Conservation (phyloP, 2,797 vertebrate genomes). For the Gephyroberyx darwinii region DNA sequence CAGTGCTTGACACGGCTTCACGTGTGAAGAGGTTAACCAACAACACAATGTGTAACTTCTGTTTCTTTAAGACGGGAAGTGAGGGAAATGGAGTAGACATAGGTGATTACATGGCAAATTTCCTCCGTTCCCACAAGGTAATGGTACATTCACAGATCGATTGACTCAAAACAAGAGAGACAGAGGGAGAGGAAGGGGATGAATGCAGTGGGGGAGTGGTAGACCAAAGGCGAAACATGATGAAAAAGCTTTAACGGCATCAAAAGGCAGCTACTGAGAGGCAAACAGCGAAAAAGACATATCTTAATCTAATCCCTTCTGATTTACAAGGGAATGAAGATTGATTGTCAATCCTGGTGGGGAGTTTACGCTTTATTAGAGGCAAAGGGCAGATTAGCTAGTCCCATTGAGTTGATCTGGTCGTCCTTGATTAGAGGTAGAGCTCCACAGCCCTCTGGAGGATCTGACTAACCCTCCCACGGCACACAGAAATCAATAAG, state of each 20-base stretch:
- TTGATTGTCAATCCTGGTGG: constrained; percentile 61
- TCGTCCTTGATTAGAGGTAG: constrained; percentile 78
- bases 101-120: constrained; percentile 47
- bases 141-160: constrained; percentile 29
- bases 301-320: constrained; percentile 62
- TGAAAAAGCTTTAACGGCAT: constrained; percentile 43
- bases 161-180: constrained; percentile 28
- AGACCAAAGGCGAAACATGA: constrained; percentile 24
- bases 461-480: constrained; percentile 63
- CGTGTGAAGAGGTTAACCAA: constrained; percentile 9
- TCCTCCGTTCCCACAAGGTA: constrained; percentile 32
- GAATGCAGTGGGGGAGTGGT: background rate
- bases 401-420: constrained; percentile 75
- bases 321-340: constrained; percentile 51
- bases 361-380: constrained; percentile 60
- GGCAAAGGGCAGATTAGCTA: constrained; percentile 66
- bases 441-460: constrained; percentile 63
- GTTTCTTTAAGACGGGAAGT: background rate
- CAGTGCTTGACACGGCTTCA: constrained; percentile 13
- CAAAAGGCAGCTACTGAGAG: constrained; percentile 24
- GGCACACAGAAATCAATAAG: constrained; percentile 72
- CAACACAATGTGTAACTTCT: constrained; percentile 8
- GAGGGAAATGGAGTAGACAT: constrained; percentile 19
- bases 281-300: constrained; percentile 52
- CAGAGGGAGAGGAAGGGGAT: background rate